Conservation (phyloP, 2,797 vertebrate genomes). For the Hapalemur alaotrensis region DNA sequence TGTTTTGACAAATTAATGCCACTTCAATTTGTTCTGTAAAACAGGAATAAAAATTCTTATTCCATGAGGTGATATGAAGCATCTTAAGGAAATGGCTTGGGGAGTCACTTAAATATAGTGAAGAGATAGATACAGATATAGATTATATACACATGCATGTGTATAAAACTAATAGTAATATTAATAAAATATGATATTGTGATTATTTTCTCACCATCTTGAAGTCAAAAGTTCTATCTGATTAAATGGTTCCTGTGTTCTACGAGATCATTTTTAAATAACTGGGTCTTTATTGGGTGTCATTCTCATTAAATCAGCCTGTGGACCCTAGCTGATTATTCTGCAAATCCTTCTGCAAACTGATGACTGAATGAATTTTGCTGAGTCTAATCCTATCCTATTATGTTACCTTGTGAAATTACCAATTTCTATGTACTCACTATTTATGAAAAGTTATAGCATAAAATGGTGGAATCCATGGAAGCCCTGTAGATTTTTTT, state of each 20-base stretch:
- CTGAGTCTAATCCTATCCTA: background rate
- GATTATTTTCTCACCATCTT: background rate
- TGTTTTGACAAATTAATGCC: background rate
- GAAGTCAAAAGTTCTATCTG: background rate
- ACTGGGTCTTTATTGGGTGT: background rate
- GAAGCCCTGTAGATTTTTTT: background rate
- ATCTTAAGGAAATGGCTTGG: background rate
- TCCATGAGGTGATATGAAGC: background rate
- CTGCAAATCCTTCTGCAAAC: background rate
- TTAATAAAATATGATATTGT: background rate
- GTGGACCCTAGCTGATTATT: background rate
- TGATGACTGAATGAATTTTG: background rate
- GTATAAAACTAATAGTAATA: background rate
- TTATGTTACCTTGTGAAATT: background rate
- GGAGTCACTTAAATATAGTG: background rate
- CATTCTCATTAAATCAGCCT: background rate
- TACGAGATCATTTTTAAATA: background rate
- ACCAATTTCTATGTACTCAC: background rate
- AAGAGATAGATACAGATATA: background rate
- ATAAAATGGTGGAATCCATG: background rate
- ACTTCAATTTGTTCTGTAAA: background rate
- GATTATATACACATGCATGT: background rate
- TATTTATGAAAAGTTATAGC: background rate
- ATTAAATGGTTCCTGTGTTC: background rate
- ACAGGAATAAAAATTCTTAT: background rate